Evolutionary conservation across 1,140 invertebrate genomes (phyloP), one percentile per base, ranked within the genome.

Genomic region (Trachymyrmex septentrionalis): DNA sequence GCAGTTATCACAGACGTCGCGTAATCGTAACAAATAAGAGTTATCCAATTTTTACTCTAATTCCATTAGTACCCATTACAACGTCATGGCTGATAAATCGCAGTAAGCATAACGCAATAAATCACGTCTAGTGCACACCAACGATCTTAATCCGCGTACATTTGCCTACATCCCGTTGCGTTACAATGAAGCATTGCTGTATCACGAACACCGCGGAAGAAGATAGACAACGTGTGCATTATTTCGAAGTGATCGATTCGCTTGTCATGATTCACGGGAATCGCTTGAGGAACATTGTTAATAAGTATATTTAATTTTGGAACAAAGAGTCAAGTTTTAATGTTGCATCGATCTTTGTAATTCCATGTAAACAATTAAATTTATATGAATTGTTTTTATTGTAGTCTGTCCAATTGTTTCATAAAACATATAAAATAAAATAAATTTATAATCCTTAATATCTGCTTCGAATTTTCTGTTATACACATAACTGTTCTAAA

Each of bases 121-220:
- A 89, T 89, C 88, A 89, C 75, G 48, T 77, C 27, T 38, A 30
- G 76, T 55, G 9, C 21, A 66, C 59, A 78, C 64, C 82, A 82
- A 86, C 61, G 87, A 88, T 89, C 87, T 89, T 89, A 88, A 88
- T 85, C 55, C 38, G 61, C 38, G 55, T 34, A 61, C 67, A 78
- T 88, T 89, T 86, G 81, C 75, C 75, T 73, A 76, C 55, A 76
- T 81, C 59, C 34, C 67, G 73, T 86, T 61, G 64, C 71, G 76
- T 61, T 75, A 61, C 71, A 59, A 82, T 86, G 84, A 89, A 81
- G 73, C 63, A 89, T 90, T 30, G 64, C 14, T 27, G n/a, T 16
- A 30, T 72, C 53, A 57, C 30, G 44, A 77, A 59, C 72, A 5
- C n/a, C 1, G 3, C 16, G 86, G n/a, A 30, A 82, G 89, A 87